phyloP scores from a whole-genome alignment of 2,113 vertebrate species.

The Cettia cetti region DNA sequence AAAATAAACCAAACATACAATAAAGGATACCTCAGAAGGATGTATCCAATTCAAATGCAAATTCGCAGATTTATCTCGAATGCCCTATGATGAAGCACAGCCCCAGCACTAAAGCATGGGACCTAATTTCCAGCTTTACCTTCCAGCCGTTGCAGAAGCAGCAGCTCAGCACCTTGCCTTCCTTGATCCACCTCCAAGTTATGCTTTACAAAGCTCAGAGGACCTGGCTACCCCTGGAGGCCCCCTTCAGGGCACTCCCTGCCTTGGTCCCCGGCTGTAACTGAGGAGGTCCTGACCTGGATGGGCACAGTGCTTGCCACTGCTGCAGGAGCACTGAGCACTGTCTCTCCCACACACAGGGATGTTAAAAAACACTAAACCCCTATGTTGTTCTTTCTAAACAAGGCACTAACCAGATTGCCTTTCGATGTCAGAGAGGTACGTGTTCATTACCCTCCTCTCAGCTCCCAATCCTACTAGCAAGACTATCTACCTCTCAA shows the following conservation, averaged over 20 bases:
- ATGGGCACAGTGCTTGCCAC: not conserved
- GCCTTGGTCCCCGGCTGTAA: not conserved
- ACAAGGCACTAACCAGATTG: not conserved
- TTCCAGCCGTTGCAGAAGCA: not conserved
- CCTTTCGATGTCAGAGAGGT: not conserved
- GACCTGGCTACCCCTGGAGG: not conserved
- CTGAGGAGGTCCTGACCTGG: not conserved
- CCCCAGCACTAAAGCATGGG: not conserved
- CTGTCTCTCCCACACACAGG: not conserved
- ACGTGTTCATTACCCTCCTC: rapidly evolving
- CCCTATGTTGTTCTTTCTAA: not conserved
- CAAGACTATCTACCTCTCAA: not conserved
- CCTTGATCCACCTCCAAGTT: not conserved
- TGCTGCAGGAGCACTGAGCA: not conserved
- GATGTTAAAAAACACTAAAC: not conserved
- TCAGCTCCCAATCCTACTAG: not conserved
- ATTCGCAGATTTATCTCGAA: not conserved
- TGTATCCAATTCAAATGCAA: not conserved
- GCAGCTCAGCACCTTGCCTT: not conserved
- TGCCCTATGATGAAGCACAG: not conserved
- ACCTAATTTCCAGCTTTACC: not conserved
- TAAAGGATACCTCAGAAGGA: not conserved
- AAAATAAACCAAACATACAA: not conserved
- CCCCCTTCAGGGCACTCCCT: not conserved
- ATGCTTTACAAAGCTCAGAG: rapidly evolving